Base-by-base conservation (phyloP, 2,888 invertebrate species). In the Lysandra coridon region DNA sequence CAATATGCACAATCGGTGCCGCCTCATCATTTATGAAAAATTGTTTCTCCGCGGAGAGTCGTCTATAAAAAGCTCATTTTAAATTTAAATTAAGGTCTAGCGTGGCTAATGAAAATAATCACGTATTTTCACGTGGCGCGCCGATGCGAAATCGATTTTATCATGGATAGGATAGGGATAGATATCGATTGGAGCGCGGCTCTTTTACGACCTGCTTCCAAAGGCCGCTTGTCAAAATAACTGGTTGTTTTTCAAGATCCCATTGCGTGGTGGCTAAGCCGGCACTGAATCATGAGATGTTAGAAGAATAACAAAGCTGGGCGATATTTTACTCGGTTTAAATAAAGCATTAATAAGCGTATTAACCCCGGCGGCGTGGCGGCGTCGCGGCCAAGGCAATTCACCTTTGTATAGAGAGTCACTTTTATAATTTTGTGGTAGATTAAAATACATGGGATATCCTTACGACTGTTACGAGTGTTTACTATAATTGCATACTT, bases 51-150 rank as follows among this genome's bases (percentile, higher is more conserved):
- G 88, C 89, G 88, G 86, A 90, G 86, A 92, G 87, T 90, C 88
- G 88, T 91, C 92, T 92, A 93, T 93, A 94, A 94, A 94, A 94
- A 94, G 90, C 91, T 92, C 90, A 92, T 93, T 92, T 88, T 87
- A 92, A 94, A 94, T 94, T 94, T 94, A 94, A 94, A 94, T 93
- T 93, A 93, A 94, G 92, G 92, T 92, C 92, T 93, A 91, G 89
- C 90, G 87, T 89, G 87, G 87, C 90, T 86, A 87, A 89, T 87
- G 88, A 87, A 88, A 87, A 90, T 82, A 85, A 87, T 87, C 86
- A 86, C 86, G 85, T 87, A 88, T 88, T 88, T 89, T 85, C 84
- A 83, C 80, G 73, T 7, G 7, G 4, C n/a, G 73, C 40, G 49
- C 57, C 81, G 83, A 78, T 80, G 79, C 80, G 86, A 89, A 90